Evolutionary conservation across 2,797 vertebrate genomes (phyloP).

Genomic region (Galaxias olidus): DNA sequence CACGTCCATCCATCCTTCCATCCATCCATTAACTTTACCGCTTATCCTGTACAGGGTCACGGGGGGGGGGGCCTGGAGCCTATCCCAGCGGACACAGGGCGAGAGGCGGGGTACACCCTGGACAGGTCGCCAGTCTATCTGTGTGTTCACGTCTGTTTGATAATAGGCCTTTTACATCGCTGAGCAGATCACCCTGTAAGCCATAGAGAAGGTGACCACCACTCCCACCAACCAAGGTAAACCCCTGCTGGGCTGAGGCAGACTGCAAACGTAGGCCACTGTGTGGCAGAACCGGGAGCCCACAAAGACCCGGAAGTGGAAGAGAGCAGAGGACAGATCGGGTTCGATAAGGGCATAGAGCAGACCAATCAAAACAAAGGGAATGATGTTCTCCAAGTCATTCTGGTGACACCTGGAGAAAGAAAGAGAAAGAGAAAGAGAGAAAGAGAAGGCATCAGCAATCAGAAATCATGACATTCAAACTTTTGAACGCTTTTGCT

Average conservation of each 20-base stretch:
- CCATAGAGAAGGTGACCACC: constrained; percentile 81
- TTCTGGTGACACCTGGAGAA: constrained; percentile 85
- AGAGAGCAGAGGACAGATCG: constrained; percentile 73
- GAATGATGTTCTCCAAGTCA: constrained; percentile 90
- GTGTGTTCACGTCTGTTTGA: too few relatives aligned
- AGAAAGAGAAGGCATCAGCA: too few relatives aligned
- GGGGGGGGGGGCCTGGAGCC: too few relatives aligned
- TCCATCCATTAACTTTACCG: too few relatives aligned
- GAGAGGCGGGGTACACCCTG: too few relatives aligned
- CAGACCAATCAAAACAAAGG: constrained; percentile 85
- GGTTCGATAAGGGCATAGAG: constrained; percentile 84
- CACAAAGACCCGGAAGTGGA: constrained; percentile 86
- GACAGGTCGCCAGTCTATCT: too few relatives aligned
- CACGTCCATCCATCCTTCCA: too few relatives aligned
- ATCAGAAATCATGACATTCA: too few relatives aligned
- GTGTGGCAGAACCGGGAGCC: constrained; percentile 81
- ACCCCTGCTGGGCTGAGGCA: constrained; percentile 85
- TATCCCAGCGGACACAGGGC: too few relatives aligned
- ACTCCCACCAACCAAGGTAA: constrained; percentile 72
- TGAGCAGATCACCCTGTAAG: constrained; percentile 70
- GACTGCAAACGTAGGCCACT: constrained; percentile 73
- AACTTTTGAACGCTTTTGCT: too few relatives aligned
- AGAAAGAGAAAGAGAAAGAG: background rate
- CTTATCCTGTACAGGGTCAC: too few relatives aligned
- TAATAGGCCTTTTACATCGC: background rate